Evolutionary conservation across 2,113 vertebrate species (phyloP).

Genomic region (Australoheros scitulus): DNA sequence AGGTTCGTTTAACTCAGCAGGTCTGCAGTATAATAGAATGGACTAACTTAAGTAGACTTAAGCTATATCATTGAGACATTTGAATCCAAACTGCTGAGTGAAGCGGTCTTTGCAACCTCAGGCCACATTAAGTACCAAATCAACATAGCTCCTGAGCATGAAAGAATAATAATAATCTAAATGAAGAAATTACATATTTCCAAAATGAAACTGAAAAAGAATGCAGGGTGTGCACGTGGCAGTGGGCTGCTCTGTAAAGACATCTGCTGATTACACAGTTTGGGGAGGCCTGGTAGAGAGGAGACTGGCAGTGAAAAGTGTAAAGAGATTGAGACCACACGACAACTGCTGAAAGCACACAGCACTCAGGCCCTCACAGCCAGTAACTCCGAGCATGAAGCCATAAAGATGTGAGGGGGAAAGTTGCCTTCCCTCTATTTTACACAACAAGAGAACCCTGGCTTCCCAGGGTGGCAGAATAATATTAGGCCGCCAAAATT

Average conservation of each 20-base stretch:
- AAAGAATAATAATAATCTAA: slow-evolving; percentile 66
- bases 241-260: slow-evolving; percentile 74
- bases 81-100: slow-evolving; percentile 62
- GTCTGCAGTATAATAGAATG: slow-evolving; percentile 42
- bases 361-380: slow-evolving; percentile 59
- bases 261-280: slow-evolving; percentile 82
- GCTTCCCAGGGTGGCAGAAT: slow-evolving; percentile 64
- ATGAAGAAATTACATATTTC: slow-evolving; percentile 48
- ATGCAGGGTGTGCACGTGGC: slow-evolving; percentile 57
- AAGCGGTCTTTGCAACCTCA: slow-evolving; percentile 52
- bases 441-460: slow-evolving; percentile 59
- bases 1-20: slow-evolving; percentile 65
- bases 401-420: slow-evolving; percentile 63
- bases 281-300: slow-evolving; percentile 69
- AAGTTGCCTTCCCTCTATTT: slow-evolving; percentile 67
- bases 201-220: slow-evolving; percentile 71
- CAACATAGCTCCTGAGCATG: slow-evolving; percentile 61
- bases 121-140: slow-evolving; percentile 60
- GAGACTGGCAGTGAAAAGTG: slow-evolving; percentile 71
- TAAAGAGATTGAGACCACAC: slow-evolving; percentile 74
- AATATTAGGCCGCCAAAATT: slow-evolving; percentile 60
- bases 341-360: slow-evolving; percentile 69
- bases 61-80: slow-evolving; percentile 43
- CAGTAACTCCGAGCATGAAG: slow-evolving; percentile 64
- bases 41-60: slow-evolving; percentile 41